Percentiles rank a stretch among this genome's conserved stretches.
phyloP scores from a whole-genome alignment of 37 sponge, comb jelly and placozoan species.

The Halichondria panicea region DNA sequence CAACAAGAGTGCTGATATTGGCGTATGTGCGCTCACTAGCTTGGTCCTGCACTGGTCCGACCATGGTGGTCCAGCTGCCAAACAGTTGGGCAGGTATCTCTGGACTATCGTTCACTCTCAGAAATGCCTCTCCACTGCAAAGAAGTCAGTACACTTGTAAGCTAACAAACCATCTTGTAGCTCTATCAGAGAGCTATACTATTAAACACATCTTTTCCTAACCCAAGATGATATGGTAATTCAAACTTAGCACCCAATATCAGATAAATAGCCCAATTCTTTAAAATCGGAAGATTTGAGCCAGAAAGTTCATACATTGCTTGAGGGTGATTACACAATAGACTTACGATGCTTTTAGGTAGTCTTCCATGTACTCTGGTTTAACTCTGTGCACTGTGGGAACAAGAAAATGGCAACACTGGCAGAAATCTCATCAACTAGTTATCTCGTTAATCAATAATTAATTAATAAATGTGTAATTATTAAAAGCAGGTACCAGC shows the following conservation, averaged over 20 bases:
- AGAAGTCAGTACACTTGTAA: neutral
- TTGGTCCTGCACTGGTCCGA: conserved; percentile 71
- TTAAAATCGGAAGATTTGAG: no score
- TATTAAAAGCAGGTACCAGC: no score
- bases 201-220: no score
- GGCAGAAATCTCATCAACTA: neutral
- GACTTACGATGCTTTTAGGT: conserved; percentile 66
- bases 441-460: neutral
- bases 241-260: no score
- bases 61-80: conserved; percentile 81
- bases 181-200: no score
- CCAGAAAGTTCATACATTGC: no score
- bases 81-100: conserved; percentile 64
- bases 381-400: conserved; percentile 68
- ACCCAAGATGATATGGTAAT: no score
- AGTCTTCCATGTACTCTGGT: conserved; percentile 76
- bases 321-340: no score
- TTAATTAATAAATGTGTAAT: neutral
- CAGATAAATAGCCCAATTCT: no score
- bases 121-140: conserved; percentile 53
- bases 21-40: conserved; percentile 41
- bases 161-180: neutral
- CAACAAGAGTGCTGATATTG: neutral
- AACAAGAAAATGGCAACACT: neutral
- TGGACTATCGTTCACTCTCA: conserved; percentile 20